phyloP scores from a whole-genome alignment of 2,888 invertebrate species.

The Dasypogon diadema region DNA sequence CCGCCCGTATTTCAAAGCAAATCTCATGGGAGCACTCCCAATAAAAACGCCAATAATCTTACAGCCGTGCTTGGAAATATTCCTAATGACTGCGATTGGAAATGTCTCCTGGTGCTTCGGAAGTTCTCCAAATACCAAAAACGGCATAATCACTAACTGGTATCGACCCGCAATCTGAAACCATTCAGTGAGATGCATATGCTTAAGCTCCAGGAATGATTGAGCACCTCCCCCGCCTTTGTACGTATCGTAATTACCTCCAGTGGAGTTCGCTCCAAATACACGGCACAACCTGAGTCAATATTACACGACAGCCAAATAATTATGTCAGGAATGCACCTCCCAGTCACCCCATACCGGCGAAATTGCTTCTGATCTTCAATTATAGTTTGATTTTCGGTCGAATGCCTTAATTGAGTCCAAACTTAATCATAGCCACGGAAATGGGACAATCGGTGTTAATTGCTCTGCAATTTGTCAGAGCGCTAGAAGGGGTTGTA shows the following conservation, averaged over 20 bases:
- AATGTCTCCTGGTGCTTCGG: too few relatives aligned
- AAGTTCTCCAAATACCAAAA: too few relatives aligned
- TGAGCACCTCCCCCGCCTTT: background rate
- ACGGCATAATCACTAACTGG: background rate
- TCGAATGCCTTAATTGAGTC: conserved; percentile 25
- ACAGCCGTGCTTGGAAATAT: too few relatives aligned
- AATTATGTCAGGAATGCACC: background rate
- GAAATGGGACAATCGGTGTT: conserved; percentile 27
- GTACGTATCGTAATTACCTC: background rate
- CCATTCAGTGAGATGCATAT: background rate
- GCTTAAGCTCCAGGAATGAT: background rate
- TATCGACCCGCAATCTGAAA: background rate
- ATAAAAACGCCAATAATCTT: too few relatives aligned
- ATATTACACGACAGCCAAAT: background rate
- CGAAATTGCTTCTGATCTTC: conserved; percentile 19
- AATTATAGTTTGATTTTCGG: conserved; percentile 24
- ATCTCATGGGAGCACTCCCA: too few relatives aligned
- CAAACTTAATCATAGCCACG: conserved; percentile 26
- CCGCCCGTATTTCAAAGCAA: too few relatives aligned
- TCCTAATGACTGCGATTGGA: too few relatives aligned
- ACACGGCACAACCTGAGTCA: background rate
- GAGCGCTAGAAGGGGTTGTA: background rate
- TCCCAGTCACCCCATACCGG: background rate
- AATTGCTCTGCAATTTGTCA: conserved; percentile 12
- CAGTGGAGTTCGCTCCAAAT: background rate